Evolutionary conservation across 2,888 invertebrate genomes (phyloP).

Genomic region (Tipula vernalis): DNA sequence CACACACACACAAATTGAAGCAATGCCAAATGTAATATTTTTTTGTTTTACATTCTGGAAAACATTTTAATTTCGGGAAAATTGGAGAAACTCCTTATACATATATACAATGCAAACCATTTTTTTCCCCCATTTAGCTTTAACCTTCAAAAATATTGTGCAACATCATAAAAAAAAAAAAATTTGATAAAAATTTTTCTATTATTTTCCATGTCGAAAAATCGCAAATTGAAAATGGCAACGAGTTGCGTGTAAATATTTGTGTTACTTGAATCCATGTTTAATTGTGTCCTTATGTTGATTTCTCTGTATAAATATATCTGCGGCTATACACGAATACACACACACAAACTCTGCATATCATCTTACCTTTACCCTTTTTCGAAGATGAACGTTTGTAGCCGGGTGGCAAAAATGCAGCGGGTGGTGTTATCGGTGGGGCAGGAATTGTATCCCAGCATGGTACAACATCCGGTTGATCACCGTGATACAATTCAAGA

Average conservation of each 20-base stretch:
- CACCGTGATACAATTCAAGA: constrained; percentile 35
- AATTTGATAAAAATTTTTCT: not conserved
- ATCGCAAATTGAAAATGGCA: not conserved
- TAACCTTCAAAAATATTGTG: not conserved
- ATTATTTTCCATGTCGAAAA: not conserved
- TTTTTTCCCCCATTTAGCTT: not conserved
- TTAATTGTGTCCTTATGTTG: not conserved
- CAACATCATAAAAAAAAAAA: not conserved
- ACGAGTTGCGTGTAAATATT: not conserved
- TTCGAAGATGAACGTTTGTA: constrained; percentile 36
- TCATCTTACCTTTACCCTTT: constrained; percentile 21
- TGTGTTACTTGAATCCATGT: not conserved
- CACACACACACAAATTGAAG: no score
- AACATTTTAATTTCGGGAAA: not conserved
- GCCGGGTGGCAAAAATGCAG: constrained; percentile 49
- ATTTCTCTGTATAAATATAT: not conserved
- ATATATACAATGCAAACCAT: not conserved
- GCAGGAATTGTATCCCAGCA: constrained; percentile 42
- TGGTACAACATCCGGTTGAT: constrained; percentile 41
- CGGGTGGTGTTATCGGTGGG: constrained; percentile 54
- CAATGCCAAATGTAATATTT: no score
- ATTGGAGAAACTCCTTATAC: not conserved
- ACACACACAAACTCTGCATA: not conserved
- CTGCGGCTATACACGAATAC: not conserved
- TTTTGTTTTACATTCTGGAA: not conserved